phyloP scores from a whole-genome alignment of 2,888 invertebrate genomes.

The Arge pagana region DNA sequence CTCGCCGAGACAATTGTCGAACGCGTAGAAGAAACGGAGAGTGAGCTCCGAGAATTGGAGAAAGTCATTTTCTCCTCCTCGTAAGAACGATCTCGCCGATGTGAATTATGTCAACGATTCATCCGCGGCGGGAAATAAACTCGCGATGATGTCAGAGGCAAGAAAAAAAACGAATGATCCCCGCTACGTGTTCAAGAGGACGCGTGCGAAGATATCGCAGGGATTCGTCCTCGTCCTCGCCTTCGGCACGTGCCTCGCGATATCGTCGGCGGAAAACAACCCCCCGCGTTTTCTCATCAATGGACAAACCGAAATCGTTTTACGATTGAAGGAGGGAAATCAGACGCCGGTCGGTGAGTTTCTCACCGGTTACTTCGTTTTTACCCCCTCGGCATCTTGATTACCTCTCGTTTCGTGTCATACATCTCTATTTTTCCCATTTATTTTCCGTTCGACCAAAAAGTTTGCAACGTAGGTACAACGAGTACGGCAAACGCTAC shows the following conservation, averaged over 20 bases:
- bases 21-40: too few species aligned
- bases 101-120: conserved; percentile 37
- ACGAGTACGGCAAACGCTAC: too few species aligned
- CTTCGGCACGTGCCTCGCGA: conserved; percentile 36
- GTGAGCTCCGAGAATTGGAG: too few species aligned
- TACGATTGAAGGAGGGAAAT: conserved; percentile 84
- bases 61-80: too few species aligned
- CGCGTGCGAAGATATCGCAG: conserved; percentile 34
- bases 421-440: too few species aligned
- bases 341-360: conserved; percentile 83
- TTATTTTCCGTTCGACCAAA: too few species aligned
- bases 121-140: conserved; percentile 14
- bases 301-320: conserved; percentile 88
- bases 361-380: too few species aligned
- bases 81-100: too few species aligned
- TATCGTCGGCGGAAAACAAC: conserved; percentile 66
- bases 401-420: too few species aligned
- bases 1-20: too few species aligned
- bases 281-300: conserved; percentile 88
- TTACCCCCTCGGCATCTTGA: too few species aligned
- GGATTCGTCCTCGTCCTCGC: conserved; percentile 34
- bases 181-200: conserved; percentile 29
- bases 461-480: too few species aligned
- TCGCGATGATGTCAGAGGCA: conserved; percentile 12
- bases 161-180: conserved; percentile 2